phyloP scores from a whole-genome alignment of 2,113 vertebrate species.

The Apaloderma vittatum region DNA sequence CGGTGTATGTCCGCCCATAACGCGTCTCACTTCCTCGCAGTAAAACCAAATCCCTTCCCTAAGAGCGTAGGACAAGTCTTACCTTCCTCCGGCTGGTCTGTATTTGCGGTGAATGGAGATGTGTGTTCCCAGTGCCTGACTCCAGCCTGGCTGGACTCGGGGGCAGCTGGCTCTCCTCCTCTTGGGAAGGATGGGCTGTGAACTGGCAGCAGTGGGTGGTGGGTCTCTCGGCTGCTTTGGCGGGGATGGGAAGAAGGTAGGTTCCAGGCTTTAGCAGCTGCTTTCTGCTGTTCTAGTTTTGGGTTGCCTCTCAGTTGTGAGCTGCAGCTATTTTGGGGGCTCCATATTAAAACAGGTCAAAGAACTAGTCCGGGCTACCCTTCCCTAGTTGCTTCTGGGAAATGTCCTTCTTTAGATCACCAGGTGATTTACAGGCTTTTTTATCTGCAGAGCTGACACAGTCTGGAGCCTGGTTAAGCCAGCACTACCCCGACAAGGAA shows the following conservation, averaged over 20 bases:
- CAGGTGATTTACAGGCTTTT: background rate
- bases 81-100: background rate
- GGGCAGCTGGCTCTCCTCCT: background rate
- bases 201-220: background rate
- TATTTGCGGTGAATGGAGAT: background rate
- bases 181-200: background rate
- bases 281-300: background rate
- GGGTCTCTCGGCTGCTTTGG: background rate
- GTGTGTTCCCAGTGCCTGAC: background rate
- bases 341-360: background rate
- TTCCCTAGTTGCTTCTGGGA: background rate
- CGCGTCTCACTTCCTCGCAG: background rate
- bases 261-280: background rate
- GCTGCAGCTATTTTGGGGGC: background rate
- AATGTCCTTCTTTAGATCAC: background rate
- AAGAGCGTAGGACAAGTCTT: background rate
- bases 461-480: background rate
- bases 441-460: background rate
- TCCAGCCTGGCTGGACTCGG: background rate
- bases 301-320: background rate
- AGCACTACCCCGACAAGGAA: background rate
- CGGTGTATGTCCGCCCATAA: background rate
- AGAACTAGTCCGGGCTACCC: background rate
- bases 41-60: background rate
- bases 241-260: background rate